Percentiles rank a stretch among this genome's conserved stretches.
Conservation (phyloP, 2,888 invertebrate genomes). For the Sialis fuliginosa region DNA sequence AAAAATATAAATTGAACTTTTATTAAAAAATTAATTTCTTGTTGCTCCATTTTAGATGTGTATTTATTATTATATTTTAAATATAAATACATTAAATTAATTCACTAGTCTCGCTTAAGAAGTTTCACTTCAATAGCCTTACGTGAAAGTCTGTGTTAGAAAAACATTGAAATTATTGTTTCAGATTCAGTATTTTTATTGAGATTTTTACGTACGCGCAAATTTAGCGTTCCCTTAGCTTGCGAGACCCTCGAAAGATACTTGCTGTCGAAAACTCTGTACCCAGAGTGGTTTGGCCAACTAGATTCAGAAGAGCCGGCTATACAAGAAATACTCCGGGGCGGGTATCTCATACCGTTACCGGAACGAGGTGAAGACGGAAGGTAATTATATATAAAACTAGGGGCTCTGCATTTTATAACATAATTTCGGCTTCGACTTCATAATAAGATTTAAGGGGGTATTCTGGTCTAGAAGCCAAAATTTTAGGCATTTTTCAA, state of each 20-base stretch:
- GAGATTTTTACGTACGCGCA: slow-evolving; percentile 71
- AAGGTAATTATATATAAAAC: slow-evolving; percentile 58
- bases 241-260: slow-evolving; percentile 79
- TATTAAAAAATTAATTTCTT: too few relatives aligned
- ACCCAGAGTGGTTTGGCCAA: slow-evolving; percentile 73
- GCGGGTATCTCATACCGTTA: slow-evolving; percentile 60
- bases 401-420: slow-evolving; percentile 35
- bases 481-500: too few relatives aligned
- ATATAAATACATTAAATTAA: too few relatives aligned
- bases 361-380: slow-evolving; percentile 58
- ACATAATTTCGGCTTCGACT: slow-evolving; percentile 21
- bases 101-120: too few relatives aligned
- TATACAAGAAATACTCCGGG: slow-evolving; percentile 61
- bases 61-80: too few relatives aligned
- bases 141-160: too few relatives aligned
- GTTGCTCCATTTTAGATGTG: too few relatives aligned
- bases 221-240: slow-evolving; percentile 70
- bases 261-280: slow-evolving; percentile 64
- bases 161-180: too few relatives aligned
- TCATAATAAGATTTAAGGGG: too few relatives aligned
- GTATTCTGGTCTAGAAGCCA: too few relatives aligned
- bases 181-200: slow-evolving; percentile 62
- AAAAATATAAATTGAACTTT: neutral
- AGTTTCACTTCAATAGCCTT: too few relatives aligned
- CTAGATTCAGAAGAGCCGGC: slow-evolving; percentile 64